These are phyloP conservation scores for Myanophis thanlyinensis DNA, from an alignment of 2,113 vertebrate genomes.

Conservation along the genomic window DNA sequence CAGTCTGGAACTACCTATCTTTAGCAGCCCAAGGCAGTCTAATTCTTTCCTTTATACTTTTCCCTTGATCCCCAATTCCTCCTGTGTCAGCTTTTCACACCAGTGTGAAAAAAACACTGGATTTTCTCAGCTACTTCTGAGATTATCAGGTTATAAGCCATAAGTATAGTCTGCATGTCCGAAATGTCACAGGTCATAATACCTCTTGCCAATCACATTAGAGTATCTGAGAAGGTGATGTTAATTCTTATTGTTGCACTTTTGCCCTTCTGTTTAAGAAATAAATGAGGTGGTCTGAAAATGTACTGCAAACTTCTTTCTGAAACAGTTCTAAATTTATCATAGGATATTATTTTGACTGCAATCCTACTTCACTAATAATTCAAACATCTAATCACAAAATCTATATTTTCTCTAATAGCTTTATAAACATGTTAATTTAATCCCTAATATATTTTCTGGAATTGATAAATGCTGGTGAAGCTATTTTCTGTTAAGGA, in stretches of 20 bases:
- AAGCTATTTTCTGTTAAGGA: neutral
- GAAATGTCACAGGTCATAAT: rapidly evolving
- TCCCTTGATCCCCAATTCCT: neutral
- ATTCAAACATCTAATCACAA: neutral
- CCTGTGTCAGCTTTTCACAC: neutral
- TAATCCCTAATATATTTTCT: neutral
- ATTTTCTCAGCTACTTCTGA: neutral
- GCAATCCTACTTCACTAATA: neutral
- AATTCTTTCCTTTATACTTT: neutral
- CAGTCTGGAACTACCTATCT: neutral
- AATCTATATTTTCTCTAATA: neutral
- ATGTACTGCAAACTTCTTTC: neutral
- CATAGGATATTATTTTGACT: neutral
- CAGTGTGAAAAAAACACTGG: neutral
- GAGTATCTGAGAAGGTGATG: neutral
- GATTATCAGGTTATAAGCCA: neutral
- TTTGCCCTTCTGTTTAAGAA: neutral
- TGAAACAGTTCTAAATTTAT: neutral
- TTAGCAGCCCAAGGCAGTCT: neutral
- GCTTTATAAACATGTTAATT: neutral
- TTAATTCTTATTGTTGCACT: neutral
- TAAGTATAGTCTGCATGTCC: neutral
- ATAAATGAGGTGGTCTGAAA: neutral
- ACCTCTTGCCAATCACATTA: neutral
- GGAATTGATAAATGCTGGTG: neutral